These are phyloP conservation scores for Lordiphosa stackelbergi DNA, from an alignment of 1,140 invertebrate genomes.

Conservation along the genomic window DNA sequence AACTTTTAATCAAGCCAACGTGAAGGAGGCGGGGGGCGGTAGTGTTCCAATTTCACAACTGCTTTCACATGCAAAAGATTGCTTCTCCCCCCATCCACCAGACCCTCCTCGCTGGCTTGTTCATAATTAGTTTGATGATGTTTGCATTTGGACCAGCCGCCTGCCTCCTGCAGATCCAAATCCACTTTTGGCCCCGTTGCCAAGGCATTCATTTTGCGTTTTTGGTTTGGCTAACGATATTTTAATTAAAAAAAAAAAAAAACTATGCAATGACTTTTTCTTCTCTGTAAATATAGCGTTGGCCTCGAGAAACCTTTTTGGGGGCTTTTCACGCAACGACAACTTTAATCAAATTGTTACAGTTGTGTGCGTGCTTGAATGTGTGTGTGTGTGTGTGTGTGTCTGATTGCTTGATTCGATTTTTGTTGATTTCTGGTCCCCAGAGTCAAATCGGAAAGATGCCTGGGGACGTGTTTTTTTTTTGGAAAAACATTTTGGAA, in stretches of 20 bases:
- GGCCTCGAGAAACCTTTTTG: no score
- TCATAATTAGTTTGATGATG: slow-evolving; percentile 68
- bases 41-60: slow-evolving; percentile 57
- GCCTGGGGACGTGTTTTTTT: no score
- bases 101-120: background rate
- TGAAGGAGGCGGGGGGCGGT: background rate
- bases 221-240: background rate
- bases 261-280: background rate
- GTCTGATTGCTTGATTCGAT: no score
- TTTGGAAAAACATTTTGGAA: no score
- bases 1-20: slow-evolving; percentile 38
- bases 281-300: background rate
- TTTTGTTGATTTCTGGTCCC: no score
- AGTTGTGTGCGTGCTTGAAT: no score
- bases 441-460: no score
- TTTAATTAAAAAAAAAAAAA: slow-evolving; percentile 3
- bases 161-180: background rate
- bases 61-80: slow-evolving; percentile 72
- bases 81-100: slow-evolving; percentile 7
- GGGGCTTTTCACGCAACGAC: no score
- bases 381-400: no score
- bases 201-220: slow-evolving; percentile 4
- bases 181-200: slow-evolving; percentile 1
- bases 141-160: slow-evolving; percentile 19
- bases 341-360: no score